A percentile compares a stretch with the other conserved stretches of the same genome.
Conservation (phyloP, 2,113 vertebrate species). For the Crotalus viridis region DNA sequence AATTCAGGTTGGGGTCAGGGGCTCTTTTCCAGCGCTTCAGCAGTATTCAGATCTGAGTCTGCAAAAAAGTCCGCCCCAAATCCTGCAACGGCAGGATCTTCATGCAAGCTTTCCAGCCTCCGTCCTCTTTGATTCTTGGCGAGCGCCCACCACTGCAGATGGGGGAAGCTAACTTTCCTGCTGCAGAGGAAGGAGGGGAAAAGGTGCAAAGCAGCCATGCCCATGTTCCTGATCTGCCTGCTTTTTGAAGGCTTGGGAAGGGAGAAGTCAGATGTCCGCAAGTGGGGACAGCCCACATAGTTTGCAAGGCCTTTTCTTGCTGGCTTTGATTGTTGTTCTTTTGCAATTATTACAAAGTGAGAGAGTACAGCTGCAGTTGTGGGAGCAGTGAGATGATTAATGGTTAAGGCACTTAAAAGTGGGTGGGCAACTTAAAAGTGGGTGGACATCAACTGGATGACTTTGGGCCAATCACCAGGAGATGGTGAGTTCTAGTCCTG, state of each 20-base stretch:
- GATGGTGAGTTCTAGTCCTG: too few relatives aligned
- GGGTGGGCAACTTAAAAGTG: neutral
- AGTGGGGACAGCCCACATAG: neutral
- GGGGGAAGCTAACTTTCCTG: neutral
- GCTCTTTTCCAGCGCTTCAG: conserved; percentile 5
- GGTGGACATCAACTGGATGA: neutral
- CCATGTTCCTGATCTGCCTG: neutral
- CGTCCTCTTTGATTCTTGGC: conserved; percentile 1
- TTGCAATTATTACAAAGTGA: neutral
- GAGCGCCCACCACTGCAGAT: conserved; percentile 18
- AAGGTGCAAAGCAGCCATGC: neutral
- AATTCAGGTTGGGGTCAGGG: neutral
- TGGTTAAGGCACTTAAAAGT: neutral
- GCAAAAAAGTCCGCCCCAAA: conserved; percentile 24
- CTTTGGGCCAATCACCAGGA: neutral
- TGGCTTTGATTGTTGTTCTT: neutral
- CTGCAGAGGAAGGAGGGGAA: neutral
- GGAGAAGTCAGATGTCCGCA: neutral
- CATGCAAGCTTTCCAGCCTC: neutral
- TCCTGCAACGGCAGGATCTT: conserved; percentile 5
- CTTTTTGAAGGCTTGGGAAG: neutral
- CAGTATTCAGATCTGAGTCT: conserved; percentile 21
- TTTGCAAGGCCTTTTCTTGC: neutral
- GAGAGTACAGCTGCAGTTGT: neutral
- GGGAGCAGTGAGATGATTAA: neutral